These are phyloP conservation scores for Parotia lawesii DNA, from an alignment of 2,113 vertebrate species.

Conservation along the genomic window DNA sequence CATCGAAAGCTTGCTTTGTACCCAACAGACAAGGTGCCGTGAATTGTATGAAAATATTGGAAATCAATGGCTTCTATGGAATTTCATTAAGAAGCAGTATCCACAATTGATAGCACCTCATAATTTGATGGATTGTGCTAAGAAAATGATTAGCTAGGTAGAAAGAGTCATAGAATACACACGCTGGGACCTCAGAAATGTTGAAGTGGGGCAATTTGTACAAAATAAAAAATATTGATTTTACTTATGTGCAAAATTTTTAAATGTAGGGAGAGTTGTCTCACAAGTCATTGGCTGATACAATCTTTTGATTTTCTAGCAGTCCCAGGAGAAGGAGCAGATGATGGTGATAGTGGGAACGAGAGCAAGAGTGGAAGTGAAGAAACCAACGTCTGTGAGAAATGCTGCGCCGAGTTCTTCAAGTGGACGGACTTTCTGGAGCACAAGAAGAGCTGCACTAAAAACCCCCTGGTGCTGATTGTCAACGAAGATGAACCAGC, in stretches of 20 bases:
- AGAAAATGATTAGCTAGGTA: conserved; percentile 97
- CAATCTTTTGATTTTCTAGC: conserved; percentile 80
- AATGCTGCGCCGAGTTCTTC: conserved; percentile 98
- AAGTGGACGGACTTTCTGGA: conserved; percentile 94
- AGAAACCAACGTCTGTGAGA: conserved; percentile 91
- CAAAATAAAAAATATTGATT: conserved; percentile 92
- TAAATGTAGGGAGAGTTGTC: conserved; percentile 76
- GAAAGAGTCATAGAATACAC: conserved; percentile 81
- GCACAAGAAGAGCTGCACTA: conserved; percentile 92
- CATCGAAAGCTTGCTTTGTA: conserved; percentile 94
- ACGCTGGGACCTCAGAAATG: conserved; percentile 79
- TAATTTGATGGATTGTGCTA: conserved; percentile 99
- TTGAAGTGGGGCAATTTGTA: conserved; percentile 93
- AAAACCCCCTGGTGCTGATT: conserved; percentile 93
- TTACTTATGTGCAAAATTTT: conserved; percentile 86
- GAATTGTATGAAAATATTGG: conserved; percentile 98
- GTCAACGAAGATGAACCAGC: conserved; percentile 90
- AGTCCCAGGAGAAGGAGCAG: conserved; percentile 85
- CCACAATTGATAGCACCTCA: conserved; percentile 97
- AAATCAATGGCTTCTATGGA: conserved; percentile 98
- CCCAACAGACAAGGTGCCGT: conserved; percentile 90
- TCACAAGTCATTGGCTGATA: conserved; percentile 77
- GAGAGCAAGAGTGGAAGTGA: conserved; percentile 94
- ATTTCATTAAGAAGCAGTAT: conserved; percentile 99
- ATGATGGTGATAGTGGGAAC: conserved; percentile 89